phyloP scores from a whole-genome alignment of 2,888 invertebrate species.

The Iselma pallidipennis region DNA sequence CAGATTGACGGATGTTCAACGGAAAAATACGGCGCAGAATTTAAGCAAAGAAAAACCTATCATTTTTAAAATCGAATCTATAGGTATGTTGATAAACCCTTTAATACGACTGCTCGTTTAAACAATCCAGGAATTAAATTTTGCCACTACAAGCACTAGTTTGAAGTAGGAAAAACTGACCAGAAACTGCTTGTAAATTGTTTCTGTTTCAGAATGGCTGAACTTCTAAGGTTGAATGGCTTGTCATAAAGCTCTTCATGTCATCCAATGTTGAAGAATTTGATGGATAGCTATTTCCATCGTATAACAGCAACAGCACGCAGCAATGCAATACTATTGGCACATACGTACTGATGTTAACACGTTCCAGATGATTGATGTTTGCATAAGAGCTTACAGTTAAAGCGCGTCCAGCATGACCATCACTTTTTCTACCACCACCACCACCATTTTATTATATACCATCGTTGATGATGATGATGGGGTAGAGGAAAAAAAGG shows the following conservation, averaged over 20 bases:
- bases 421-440: conserved; percentile 9
- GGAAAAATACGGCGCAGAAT: too few relatives aligned
- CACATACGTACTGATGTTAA: conserved; percentile 12
- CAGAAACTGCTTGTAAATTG: too few relatives aligned
- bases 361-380: conserved; percentile 25
- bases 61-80: too few relatives aligned
- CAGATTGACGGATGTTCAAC: not conserved
- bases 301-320: not conserved
- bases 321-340: not conserved
- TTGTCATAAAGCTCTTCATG: not conserved
- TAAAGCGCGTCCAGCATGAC: conserved; percentile 7
- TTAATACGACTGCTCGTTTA: too few relatives aligned
- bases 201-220: too few relatives aligned
- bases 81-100: too few relatives aligned
- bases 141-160: too few relatives aligned
- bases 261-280: not conserved
- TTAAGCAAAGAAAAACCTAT: too few relatives aligned
- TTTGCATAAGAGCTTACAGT: conserved; percentile 12
- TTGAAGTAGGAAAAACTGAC: too few relatives aligned
- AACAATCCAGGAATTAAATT: too few relatives aligned
- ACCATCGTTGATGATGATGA: not conserved
- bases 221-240: too few relatives aligned
- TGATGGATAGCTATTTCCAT: conserved; percentile 19
- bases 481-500: not conserved
- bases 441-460: not conserved